Base-by-base conservation (phyloP, 2,797 vertebrate genomes). In the Falco novaeseelandiae region DNA sequence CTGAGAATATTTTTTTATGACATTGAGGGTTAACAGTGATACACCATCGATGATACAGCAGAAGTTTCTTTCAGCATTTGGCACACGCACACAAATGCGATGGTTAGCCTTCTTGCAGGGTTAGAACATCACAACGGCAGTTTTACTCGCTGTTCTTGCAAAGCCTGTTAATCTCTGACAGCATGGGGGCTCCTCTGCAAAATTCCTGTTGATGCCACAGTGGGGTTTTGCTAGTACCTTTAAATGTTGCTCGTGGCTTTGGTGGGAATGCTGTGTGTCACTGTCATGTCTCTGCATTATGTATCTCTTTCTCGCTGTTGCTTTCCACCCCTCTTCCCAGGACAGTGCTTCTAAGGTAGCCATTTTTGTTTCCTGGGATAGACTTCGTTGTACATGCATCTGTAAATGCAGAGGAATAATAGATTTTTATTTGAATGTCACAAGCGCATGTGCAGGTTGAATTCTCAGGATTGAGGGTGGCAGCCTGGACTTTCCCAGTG, bases 381-480 rank as follows among this genome's bases (percentile, higher is more conserved):
- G 42, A 8, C 19, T 12, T n/a, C 6, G 22, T 21, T 38, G 54
- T 36, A 65, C 4, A 1, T 79, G 34, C 51, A 32, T 38, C 23
- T 62, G 29, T 65, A 69, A 57, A 80, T 36, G 54, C 49, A 89
- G 44, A 74, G 15, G 30, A 79, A 26, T 55, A 38, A 22, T 5
- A 16, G 2, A 20, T 65, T 72, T 69, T 23, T 73, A 29, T 63
- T 42, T 65, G 14, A 58, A 54, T 54, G 55, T 69, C 58, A 38
- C 22, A 87, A 26, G 34, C 0, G 0, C 9, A 10, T 6, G 21
- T 70, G 14, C 22, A 51, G 27, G 22, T 72, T 46, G 38, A 46
- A 34, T 71, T 89, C 54, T 94, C n/a, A n/a, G n/a, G 44, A 74
- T 44, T 54, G 63, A 84, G 48, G 59, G 40, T 48, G 61, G 40